Conservation (phyloP, 1,140 invertebrate species). For the Ceratina australensis region DNA sequence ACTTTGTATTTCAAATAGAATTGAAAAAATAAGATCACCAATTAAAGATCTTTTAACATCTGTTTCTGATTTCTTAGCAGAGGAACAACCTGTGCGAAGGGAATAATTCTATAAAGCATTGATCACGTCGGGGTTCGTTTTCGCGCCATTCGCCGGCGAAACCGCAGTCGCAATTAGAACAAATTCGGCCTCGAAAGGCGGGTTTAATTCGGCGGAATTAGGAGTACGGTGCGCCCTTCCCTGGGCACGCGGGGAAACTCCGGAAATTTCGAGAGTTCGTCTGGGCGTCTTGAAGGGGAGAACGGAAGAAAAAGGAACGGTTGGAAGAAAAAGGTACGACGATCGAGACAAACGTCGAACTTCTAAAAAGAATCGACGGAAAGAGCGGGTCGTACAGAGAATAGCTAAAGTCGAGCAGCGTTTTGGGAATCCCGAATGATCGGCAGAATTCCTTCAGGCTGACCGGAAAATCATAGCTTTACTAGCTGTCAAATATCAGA, state of each 20-base stretch:
- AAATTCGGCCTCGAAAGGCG: conserved; percentile 51
- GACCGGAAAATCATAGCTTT: conserved; percentile 14
- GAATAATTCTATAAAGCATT: not conserved
- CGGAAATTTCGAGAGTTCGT: conserved; percentile 64
- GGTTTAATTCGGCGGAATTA: conserved; percentile 68
- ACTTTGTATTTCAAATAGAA: too few relatives aligned
- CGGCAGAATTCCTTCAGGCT: conserved; percentile 30
- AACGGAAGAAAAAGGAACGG: conserved; percentile 35
- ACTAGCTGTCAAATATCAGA: too few relatives aligned
- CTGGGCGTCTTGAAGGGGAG: conserved; percentile 41
- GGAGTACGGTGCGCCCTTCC: conserved; percentile 48
- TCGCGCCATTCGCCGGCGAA: not conserved
- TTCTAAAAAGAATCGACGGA: conserved; percentile 40
- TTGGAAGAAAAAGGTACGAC: conserved; percentile 41
- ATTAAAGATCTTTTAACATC: too few relatives aligned
- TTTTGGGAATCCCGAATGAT: conserved; percentile 28
- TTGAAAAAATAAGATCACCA: too few relatives aligned
- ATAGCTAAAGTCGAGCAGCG: conserved; percentile 37
- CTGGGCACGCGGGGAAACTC: conserved; percentile 49
- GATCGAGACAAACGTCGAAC: conserved; percentile 53
- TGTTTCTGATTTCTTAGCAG: too few relatives aligned
- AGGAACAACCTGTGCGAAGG: not conserved
- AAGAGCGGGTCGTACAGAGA: conserved; percentile 31
- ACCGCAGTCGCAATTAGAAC: conserved; percentile 58
- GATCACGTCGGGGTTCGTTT: conserved; percentile 18